Evolutionary conservation across 2,113 vertebrate species (phyloP).

Genomic region (Silurus meridionalis): DNA sequence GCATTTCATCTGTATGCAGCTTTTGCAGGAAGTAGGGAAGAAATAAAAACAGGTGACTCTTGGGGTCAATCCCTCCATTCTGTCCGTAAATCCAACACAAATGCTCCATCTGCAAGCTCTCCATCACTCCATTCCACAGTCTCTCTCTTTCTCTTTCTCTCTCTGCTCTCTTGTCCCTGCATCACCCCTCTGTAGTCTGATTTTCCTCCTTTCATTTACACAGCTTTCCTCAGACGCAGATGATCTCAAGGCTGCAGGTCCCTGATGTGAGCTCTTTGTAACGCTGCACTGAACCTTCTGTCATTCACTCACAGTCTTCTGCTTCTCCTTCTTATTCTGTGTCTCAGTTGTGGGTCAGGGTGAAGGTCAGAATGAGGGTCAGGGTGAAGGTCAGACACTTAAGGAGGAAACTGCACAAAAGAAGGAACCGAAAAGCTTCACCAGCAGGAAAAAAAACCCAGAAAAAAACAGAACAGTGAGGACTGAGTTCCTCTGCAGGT

Average conservation of each 20-base stretch:
- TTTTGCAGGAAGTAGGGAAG: slow-evolving; percentile 20
- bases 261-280: neutral
- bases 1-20: slow-evolving; percentile 8
- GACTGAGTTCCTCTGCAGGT: no score
- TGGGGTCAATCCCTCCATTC: slow-evolving; percentile 52
- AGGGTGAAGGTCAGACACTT: no score
- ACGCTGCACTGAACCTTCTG: neutral
- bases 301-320: no score
- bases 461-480: no score
- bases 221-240: neutral
- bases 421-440: no score
- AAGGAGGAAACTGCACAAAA: no score
- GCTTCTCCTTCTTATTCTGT: no score
- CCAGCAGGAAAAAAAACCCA: no score
- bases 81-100: slow-evolving; percentile 58
- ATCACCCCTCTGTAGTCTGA: slow-evolving; percentile 16
- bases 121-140: slow-evolving; percentile 30
- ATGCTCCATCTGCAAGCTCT: slow-evolving; percentile 1
- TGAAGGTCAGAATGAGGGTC: no score
- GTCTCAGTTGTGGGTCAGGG: no score
- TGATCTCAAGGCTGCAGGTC: neutral
- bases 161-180: slow-evolving; percentile 16
- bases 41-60: slow-evolving; percentile 19
- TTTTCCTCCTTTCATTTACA: neutral
- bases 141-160: slow-evolving; percentile 39